A percentile compares a stretch with the other conserved stretches of the same genome.
These are phyloP conservation scores for Clangula hyemalis DNA, from an alignment of 2,797 vertebrate species.

Conservation along the genomic window DNA sequence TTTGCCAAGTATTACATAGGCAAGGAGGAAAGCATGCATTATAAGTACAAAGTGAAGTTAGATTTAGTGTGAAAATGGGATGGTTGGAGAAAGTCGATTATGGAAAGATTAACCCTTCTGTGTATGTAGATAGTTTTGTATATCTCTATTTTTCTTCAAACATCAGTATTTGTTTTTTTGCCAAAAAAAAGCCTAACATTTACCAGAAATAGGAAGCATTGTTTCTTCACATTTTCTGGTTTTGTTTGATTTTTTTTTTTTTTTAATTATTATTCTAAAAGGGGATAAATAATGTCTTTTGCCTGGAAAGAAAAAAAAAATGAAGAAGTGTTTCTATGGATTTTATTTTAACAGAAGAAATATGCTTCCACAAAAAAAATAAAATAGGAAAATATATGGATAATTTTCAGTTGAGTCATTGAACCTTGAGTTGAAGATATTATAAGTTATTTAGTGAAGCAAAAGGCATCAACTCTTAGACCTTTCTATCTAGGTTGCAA, in stretches of 20 bases:
- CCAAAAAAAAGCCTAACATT: not conserved
- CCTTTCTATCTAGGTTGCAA: not conserved
- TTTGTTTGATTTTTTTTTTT: not conserved
- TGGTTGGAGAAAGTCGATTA: not conserved
- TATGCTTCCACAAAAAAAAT: not conserved
- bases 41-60: not conserved
- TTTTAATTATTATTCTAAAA: not conserved
- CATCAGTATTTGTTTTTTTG: not conserved
- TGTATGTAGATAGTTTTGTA: not conserved
- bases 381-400: not conserved
- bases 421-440: not conserved
- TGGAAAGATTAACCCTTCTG: not conserved
- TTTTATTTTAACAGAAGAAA: not conserved
- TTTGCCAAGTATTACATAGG: not conserved
- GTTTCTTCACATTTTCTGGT: not conserved
- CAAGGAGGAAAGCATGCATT: fast-evolving
- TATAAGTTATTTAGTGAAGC: not conserved
- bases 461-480: not conserved
- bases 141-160: not conserved
- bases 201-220: not conserved
- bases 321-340: fast-evolving
- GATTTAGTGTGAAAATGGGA: not conserved
- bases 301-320: not conserved
- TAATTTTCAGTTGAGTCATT: not conserved
- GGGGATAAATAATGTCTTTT: not conserved